Percentiles rank a stretch among this genome's conserved stretches.
phyloP scores from a whole-genome alignment of 2,888 invertebrate genomes.

The Acleris emargana region DNA sequence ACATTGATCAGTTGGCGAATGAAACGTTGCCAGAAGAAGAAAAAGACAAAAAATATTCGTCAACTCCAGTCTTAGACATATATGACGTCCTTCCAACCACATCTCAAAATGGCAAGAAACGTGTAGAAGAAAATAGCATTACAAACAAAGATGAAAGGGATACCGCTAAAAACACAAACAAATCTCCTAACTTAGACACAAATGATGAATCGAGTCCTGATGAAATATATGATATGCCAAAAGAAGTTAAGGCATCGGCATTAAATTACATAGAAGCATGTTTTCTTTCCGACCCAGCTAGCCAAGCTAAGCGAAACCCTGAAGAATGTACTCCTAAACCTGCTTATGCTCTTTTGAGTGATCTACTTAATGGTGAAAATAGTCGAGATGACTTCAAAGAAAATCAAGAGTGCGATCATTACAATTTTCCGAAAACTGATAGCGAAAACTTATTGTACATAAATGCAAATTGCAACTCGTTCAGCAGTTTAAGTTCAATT shows the following conservation, averaged over 20 bases:
- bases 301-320: not conserved
- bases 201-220: not conserved
- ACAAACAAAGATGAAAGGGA: not conserved
- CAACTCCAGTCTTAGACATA: slow-evolving; percentile 20
- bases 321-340: not conserved
- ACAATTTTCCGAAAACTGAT: slow-evolving; percentile 10
- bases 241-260: not conserved
- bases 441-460: slow-evolving; percentile 7
- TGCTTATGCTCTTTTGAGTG: slow-evolving; percentile 10
- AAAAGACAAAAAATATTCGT: slow-evolving; percentile 12
- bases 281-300: not conserved
- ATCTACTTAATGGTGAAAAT: not conserved
- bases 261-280: slow-evolving; percentile 5
- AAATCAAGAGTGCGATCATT: not conserved
- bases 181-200: not conserved
- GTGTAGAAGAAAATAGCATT: not conserved
- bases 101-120: not conserved
- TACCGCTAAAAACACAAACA: not conserved
- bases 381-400: not conserved
- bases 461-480: slow-evolving; percentile 15
- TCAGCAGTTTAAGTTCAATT: no score
- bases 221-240: not conserved
- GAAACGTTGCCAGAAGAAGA: slow-evolving; percentile 7
- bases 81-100: slow-evolving; percentile 5
- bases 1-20: slow-evolving; percentile 16